phyloP scores from a whole-genome alignment of 2,113 vertebrate species.

The Guaruba guarouba region DNA sequence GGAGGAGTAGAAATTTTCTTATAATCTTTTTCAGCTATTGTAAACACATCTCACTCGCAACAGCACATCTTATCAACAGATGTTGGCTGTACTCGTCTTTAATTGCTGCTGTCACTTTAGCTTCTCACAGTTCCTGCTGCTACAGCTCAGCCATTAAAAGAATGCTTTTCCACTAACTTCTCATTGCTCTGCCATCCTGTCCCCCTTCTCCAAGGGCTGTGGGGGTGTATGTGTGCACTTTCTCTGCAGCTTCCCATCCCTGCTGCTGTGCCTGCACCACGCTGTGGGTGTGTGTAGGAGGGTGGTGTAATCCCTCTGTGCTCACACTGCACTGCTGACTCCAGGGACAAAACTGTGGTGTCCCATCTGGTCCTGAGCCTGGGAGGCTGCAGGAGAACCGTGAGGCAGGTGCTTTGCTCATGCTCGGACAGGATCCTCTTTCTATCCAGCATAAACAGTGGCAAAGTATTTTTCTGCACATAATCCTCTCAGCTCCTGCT shows the following conservation, averaged over 20 bases:
- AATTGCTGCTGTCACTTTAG: conserved; percentile 37
- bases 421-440: background rate
- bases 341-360: background rate
- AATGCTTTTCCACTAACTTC: background rate
- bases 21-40: conserved; percentile 40
- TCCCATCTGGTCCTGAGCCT: background rate
- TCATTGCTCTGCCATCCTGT: background rate
- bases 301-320: background rate
- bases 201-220: background rate
- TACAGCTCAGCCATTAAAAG: background rate
- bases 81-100: conserved; percentile 31
- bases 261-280: background rate
- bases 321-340: background rate
- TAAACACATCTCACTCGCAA: conserved; percentile 48
- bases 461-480: background rate
- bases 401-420: background rate
- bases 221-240: background rate
- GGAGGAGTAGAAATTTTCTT: conserved; percentile 27
- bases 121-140: background rate
- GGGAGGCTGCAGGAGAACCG: background rate
- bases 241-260: background rate
- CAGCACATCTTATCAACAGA: conserved; percentile 55
- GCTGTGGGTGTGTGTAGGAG: background rate
- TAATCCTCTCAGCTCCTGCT: background rate
- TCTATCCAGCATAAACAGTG: background rate